These are phyloP conservation scores for Nebria salina DNA, from an alignment of 2,888 invertebrate genomes.

Conservation along the genomic window DNA sequence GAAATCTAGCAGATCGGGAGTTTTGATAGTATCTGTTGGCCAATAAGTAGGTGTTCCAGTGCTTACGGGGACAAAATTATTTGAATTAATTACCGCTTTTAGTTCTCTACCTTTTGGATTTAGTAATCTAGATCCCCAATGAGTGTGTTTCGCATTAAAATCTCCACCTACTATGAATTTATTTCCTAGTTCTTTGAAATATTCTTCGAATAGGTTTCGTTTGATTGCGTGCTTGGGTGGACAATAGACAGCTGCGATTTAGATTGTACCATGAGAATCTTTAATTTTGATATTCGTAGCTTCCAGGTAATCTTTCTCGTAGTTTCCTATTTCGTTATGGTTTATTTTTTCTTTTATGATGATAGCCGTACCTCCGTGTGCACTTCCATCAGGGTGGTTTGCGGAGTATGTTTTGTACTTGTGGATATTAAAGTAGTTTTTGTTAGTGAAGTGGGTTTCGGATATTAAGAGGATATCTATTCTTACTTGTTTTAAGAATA, in stretches of 20 bases:
- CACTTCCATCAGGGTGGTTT: no score
- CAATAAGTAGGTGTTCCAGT: no score
- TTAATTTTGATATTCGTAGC: no score
- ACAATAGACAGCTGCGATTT: conserved; percentile 50
- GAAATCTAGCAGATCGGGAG: no score
- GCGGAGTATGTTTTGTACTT: no score
- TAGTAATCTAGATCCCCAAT: conserved; percentile 50
- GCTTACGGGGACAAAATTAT: conserved; percentile 26
- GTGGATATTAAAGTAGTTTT: no score
- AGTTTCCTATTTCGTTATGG: no score
- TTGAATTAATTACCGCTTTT: not conserved
- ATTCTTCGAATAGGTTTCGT: conserved; percentile 47
- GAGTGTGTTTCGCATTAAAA: conserved; percentile 49
- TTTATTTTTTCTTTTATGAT: no score
- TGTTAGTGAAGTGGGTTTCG: conserved; percentile 48
- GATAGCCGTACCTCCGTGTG: no score
- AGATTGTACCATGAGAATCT: no score
- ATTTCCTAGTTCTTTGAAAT: conserved; percentile 46
- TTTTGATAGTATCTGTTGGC: no score
- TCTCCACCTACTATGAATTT: conserved; percentile 49
- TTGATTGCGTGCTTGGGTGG: conserved; percentile 50
- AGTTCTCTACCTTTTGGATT: conserved; percentile 47
- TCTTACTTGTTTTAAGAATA: conserved; percentile 40
- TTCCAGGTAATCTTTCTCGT: no score
- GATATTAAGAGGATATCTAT: conserved; percentile 40